These are phyloP conservation scores for Aurelia sp. DNA, from an alignment of 30 jellyfish, hydroid and myxozoan species.

Conservation along the genomic window DNA sequence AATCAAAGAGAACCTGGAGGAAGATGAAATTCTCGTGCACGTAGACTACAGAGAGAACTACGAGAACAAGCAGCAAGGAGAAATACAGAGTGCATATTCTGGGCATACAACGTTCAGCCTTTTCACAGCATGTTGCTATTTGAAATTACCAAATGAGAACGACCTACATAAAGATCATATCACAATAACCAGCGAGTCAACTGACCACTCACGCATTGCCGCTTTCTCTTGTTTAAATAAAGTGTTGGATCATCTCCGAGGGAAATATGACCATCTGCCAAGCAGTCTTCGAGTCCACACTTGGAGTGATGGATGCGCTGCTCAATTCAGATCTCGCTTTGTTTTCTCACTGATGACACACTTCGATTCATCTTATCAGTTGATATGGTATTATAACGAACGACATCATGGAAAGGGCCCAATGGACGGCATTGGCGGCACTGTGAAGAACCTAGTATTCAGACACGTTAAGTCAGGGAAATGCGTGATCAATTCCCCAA, in stretches of 20 bases:
- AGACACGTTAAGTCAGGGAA: conserved; percentile 50
- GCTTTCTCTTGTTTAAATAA: conserved; percentile 15
- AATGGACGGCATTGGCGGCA: conserved; percentile 60
- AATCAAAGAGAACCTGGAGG: conserved; percentile 7
- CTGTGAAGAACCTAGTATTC: conserved; percentile 26
- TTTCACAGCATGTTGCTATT: too few relatives aligned
- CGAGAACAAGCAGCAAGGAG: conserved; percentile 27
- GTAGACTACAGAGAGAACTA: conserved; percentile 54
- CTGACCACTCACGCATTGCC: conserved; percentile 24
- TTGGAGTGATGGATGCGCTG: conserved; percentile 61
- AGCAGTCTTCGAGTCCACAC: background rate
- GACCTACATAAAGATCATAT: conserved; percentile 5
- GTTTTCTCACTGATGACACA: conserved; percentile 30
- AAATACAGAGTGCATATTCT: conserved; percentile 50
- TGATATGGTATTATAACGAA: conserved; percentile 45
- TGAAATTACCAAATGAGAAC: background rate
- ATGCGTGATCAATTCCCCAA: conserved; percentile 33
- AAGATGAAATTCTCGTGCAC: conserved; percentile 20
- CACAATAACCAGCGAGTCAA: conserved; percentile 18
- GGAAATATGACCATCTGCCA: conserved; percentile 3
- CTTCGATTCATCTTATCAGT: background rate
- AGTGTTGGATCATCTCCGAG: conserved; percentile 16
- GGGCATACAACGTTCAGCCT: conserved; percentile 20
- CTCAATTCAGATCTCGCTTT: conserved; percentile 26
- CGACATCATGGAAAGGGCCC: conserved; percentile 67